Evolutionary conservation across 2,888 invertebrate species (phyloP), one percentile per base, ranked within the genome.

Genomic region (Scotopteryx bipunctaria): DNA sequence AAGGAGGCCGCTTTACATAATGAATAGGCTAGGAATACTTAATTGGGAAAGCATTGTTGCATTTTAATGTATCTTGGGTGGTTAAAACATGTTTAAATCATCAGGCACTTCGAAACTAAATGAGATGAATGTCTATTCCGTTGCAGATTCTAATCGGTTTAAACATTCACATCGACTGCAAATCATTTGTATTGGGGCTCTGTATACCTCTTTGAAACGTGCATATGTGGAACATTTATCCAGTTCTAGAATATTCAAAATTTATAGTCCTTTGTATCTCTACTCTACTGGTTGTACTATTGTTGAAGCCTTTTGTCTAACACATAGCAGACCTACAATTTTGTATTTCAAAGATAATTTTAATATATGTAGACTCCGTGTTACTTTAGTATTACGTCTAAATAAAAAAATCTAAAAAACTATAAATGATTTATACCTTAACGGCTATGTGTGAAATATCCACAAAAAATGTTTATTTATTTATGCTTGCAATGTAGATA

Each of bases 31-130:
- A 21, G n/a, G 33, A 33, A 16, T 27, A 35, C 47, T 47, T 40
- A 17, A 27, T 14, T n/a, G 14, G 21, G 14, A 17, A 25, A 32
- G 25, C 46, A 47, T 31, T 41, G 46, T 32, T 38, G 38, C 16
- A 33, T 43, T 33, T 23, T 15, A 46, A 32, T 46, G 40, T 17
- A 25, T 9, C 33, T 27, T 47, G 33, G 40, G 25, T 41, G 27
- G 33, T 33, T 27, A 11, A 23, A n/a, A n/a, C n/a, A 23, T 38
- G 40, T 40, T 47, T 41, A 19, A 47, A 19, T 16, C 46, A 38
- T 31, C 32, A 38, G 21, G 23, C 38, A 31, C 14, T 32, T 35
- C 14, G 17, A 25, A 47, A 35, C 6, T 16, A 19, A 32, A 27
- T 41, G 16, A 33, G n/a, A 25, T 35, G 27, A 3, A 9, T 27